Base-by-base conservation (phyloP, 2,797 vertebrate genomes). In the Microchirus variegatus region DNA sequence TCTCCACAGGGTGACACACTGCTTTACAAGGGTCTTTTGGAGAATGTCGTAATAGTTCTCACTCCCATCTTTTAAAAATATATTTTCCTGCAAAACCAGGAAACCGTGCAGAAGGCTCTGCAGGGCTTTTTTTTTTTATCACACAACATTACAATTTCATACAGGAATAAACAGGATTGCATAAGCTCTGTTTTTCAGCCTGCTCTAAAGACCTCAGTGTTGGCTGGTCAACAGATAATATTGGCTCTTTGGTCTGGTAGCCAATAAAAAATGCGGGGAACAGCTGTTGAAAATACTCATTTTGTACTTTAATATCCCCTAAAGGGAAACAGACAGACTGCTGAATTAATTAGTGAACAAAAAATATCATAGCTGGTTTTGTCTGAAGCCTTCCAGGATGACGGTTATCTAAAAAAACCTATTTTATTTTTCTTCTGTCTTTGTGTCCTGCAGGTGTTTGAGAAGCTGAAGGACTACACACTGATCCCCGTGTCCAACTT, bases 381-480 rank as follows among this genome's bases (percentile, higher is more conserved):
- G 31, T 7, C 31, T 31, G 31, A 31, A 7, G 31, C 31, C 31
- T 31, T 22, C 22, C 22, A 31, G 31, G 0, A 4, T 31, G 31
- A 31, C 38, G 10, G 37, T 9, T 40, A 2, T 40, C 37, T 40
- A 40, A 40, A 40, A 9, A 8, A 14, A 40, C 10, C 10, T 38
- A 10, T 40, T 14, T 19, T 35, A 13, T 48, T 12, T 19, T 48
- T 55, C 38, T 22, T 46, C 36, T 57, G 36, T 59, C 12, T 66
- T 26, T 53, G 49, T 38, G 50, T 38, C 18, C 50, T 18, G 43
- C 82, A 99, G 98, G 94, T 97, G 50, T 98, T 96, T 72, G 96
- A 98, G 90, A 98, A 96, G 82, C 90, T 99, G 89, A 98, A 97
- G 92, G 96, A 99, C 87, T 82, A 98, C 91, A 95, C 94, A 92